Evolutionary conservation across 2,113 vertebrate genomes (phyloP).

Genomic region (Onychostoma macrolepis): DNA sequence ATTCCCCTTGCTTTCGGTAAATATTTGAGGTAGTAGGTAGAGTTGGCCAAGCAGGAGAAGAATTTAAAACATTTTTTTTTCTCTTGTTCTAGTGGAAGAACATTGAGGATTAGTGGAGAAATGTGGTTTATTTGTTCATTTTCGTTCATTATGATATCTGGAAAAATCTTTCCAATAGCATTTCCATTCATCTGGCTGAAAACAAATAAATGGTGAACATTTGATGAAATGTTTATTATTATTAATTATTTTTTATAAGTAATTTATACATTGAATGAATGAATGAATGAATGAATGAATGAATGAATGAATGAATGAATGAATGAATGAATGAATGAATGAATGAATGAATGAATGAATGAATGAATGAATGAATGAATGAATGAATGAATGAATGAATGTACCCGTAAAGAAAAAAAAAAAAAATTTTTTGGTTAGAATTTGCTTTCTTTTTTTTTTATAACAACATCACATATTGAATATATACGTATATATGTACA

Average conservation of each 20-base stretch:
- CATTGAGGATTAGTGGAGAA: background rate
- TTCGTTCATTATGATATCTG: background rate
- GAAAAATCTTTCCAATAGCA: background rate
- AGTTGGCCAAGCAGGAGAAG: slow-evolving; percentile 32
- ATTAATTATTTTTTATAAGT: background rate
- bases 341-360: background rate
- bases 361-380: background rate
- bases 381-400: background rate
- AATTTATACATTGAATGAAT: background rate
- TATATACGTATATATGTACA: too few relatives aligned
- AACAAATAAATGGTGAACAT: background rate
- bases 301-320: background rate
- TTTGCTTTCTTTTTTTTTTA: background rate
- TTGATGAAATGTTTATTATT: background rate
- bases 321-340: background rate
- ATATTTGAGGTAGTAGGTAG: slow-evolving; percentile 67
- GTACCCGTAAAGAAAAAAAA: background rate
- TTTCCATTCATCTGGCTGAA: background rate
- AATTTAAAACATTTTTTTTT: slow-evolving; percentile 44
- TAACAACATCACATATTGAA: too few relatives aligned
- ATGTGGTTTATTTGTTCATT: background rate
- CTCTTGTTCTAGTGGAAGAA: background rate
- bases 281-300: background rate
- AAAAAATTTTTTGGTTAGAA: background rate
- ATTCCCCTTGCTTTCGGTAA: slow-evolving; percentile 57